phyloP scores from a whole-genome alignment of 2,888 invertebrate genomes.

The Brachyopa scutellaris region DNA sequence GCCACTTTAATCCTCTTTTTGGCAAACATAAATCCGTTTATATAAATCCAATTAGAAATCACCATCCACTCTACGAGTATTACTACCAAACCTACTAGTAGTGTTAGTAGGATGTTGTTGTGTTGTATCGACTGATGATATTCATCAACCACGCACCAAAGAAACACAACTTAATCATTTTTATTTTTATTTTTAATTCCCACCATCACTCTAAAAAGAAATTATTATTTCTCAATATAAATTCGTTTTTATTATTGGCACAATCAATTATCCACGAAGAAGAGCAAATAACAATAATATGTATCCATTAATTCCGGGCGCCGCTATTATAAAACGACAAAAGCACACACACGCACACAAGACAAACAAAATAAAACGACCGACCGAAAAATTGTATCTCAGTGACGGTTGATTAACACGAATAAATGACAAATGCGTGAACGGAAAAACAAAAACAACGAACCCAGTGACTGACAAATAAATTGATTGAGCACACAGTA shows the following conservation, averaged over 20 bases:
- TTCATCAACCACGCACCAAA: constrained; percentile 31
- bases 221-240: constrained; percentile 44
- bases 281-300: constrained; percentile 55
- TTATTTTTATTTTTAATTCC: constrained; percentile 28
- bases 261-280: constrained; percentile 64
- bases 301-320: constrained; percentile 66
- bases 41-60: constrained; percentile 14
- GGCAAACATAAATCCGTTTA: constrained; percentile 23
- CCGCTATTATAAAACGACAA: constrained; percentile 48
- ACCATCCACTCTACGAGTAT: constrained; percentile 1
- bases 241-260: constrained; percentile 44
- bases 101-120: no score
- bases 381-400: constrained; percentile 48
- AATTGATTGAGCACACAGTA: constrained; percentile 64
- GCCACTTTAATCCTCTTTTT: constrained; percentile 38
- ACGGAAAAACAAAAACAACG: constrained; percentile 10
- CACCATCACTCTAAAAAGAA: constrained; percentile 36
- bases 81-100: no score
- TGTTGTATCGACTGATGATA: constrained; percentile 1
- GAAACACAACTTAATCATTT: constrained; percentile 53
- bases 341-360: constrained; percentile 7
- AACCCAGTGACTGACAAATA: constrained; percentile 29
- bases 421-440: constrained; percentile 62
- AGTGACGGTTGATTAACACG: constrained; percentile 67
- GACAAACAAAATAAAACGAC: constrained; percentile 9